Base-by-base conservation (phyloP, 2,113 vertebrate species). In the Rhinopomastus cyanomelas region DNA sequence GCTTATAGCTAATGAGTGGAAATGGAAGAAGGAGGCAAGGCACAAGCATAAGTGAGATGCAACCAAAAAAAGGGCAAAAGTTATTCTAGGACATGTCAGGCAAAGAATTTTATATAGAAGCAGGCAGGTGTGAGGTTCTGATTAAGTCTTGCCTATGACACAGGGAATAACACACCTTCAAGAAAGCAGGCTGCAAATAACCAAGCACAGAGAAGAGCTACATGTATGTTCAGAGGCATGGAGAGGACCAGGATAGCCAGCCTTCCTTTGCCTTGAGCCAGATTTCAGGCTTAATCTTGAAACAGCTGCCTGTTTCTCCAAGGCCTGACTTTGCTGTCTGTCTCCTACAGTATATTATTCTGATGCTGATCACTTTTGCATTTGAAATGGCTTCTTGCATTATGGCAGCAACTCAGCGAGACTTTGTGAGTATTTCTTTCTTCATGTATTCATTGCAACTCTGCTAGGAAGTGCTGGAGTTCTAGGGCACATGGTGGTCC, bases 381-480 rank as follows among this genome's bases (percentile, higher is more conserved):
- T 98, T 98, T 94, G 98, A 98, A 97, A 97, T 97, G 88, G 98
- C 98, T 26, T 98, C 98, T 59, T 97, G 97, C 64, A 98, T 98
- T 92, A 98, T 97, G 1, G 98, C 98, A 81, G 98, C 94, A 0
- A 97, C 97, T 23, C 97, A 98, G 6, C 77, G 86, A 87, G 98
- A 98, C 78, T 98, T 97, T 0, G 98, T 98, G 89, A 98, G 98
- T 98, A 95, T 82, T 69, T 14, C 23, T 75, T 44, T 89, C 36
- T 30, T 68, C 19, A 3, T 3, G 4, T 10, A 3, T 81, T 72
- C 51, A n/a, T 75, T 66, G 37, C 19, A 62, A 13, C 11, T 2
- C 1, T 0, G 0, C 12, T 53, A 12, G 36, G 14, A 69, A 55
- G 17, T 1, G 1, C 11, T 73, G 15, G 44, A 59, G 23, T 64